A percentile compares a stretch with the other conserved stretches of the same genome.
phyloP scores from a whole-genome alignment of 2,113 vertebrate species.

The Gymnorhina tibicen region DNA sequence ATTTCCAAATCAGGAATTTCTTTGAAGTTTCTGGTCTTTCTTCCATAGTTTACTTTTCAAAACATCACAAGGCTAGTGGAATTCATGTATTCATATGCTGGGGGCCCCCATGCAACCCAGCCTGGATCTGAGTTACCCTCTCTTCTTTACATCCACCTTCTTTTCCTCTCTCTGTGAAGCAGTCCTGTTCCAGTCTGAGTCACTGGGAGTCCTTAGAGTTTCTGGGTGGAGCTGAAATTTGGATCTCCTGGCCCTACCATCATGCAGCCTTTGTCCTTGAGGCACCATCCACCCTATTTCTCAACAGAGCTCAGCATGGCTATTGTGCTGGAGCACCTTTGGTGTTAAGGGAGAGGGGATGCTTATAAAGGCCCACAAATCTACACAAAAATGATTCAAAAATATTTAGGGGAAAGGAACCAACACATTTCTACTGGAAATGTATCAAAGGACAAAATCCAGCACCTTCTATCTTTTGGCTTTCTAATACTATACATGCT shows the following conservation, averaged over 20 bases:
- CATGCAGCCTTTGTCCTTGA: neutral
- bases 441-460: conserved; percentile 26
- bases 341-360: neutral
- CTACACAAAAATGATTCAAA: neutral
- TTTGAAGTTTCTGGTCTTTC: conserved; percentile 66
- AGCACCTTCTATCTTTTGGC: neutral
- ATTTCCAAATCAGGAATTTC: conserved; percentile 64
- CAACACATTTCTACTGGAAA: conserved; percentile 19
- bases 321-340: neutral
- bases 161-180: neutral
- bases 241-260: neutral
- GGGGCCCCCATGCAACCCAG: conserved; percentile 30
- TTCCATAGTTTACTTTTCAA: conserved; percentile 64
- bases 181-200: neutral
- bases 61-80: conserved; percentile 57
- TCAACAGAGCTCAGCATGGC: neutral
- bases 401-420: neutral
- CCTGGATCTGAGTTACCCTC: neutral
- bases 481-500: neutral
- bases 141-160: neutral
- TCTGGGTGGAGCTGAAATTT: neutral
- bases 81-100: conserved; percentile 46
- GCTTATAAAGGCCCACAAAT: neutral
- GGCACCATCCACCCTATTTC: neutral
- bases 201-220: neutral